phyloP scores from a whole-genome alignment of 2,797 vertebrate genomes.

The Tauraco hartlaubi region DNA sequence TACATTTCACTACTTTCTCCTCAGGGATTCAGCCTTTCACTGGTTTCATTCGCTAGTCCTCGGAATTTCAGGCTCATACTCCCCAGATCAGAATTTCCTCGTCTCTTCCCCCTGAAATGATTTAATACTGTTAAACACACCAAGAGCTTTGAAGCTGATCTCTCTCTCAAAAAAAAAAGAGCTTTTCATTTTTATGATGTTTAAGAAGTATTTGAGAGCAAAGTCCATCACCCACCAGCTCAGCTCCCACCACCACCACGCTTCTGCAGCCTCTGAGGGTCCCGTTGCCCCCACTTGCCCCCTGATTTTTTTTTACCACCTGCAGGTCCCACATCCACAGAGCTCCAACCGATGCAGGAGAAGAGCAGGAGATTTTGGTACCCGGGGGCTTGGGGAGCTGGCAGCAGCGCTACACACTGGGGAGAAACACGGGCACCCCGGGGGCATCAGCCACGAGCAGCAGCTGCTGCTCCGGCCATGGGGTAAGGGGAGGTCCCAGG shows the following conservation, averaged over 20 bases:
- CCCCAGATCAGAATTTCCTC: not conserved
- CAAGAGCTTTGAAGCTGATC: not conserved
- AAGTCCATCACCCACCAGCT: not conserved
- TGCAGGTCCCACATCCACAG: not conserved
- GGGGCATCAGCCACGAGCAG: rapidly evolving
- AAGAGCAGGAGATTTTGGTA: not conserved
- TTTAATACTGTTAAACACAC: not conserved
- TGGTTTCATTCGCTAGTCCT: not conserved
- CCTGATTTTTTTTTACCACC: not conserved
- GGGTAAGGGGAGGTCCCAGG: not conserved
- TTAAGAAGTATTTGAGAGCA: not conserved
- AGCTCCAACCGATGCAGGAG: too few relatives aligned
- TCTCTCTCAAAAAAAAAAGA: not conserved
- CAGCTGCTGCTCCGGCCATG: not conserved
- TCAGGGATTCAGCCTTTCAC: not conserved
- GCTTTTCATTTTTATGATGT: not conserved
- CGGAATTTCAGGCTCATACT: not conserved
- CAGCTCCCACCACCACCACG: not conserved
- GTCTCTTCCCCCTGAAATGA: not conserved
- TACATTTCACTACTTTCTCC: not conserved
- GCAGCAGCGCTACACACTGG: not conserved
- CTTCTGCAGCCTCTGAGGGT: not conserved
- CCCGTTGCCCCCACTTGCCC: not conserved
- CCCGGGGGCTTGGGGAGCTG: not conserved
- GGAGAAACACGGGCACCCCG: not conserved